Percentiles rank a stretch among this genome's conserved stretches.
phyloP scores from a whole-genome alignment of 1,140 invertebrate species.

The Pararge aegeria region DNA sequence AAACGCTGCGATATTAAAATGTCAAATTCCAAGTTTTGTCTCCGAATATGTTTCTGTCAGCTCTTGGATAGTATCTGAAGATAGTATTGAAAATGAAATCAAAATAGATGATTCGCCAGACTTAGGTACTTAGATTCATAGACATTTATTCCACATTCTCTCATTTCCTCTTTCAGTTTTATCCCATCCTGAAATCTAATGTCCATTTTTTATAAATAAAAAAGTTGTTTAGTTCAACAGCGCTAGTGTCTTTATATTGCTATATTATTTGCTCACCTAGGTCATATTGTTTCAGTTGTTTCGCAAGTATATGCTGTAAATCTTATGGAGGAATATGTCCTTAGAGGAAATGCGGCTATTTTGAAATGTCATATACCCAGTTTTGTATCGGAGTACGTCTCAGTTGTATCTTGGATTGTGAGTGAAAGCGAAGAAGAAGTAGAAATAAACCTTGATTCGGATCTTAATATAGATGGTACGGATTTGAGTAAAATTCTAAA shows the following conservation, averaged over 20 bases:
- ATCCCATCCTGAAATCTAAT: not conserved
- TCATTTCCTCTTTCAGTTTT: not conserved
- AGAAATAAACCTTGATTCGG: conserved; percentile 81
- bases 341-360: conserved; percentile 93
- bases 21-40: conserved; percentile 92
- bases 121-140: conserved; percentile 47
- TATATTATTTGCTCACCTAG: conserved; percentile 21
- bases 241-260: conserved; percentile 15
- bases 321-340: conserved; percentile 94
- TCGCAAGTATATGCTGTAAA: conserved; percentile 93
- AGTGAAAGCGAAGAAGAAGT: conserved; percentile 80
- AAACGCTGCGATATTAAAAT: conserved; percentile 93
- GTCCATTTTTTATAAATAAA: not conserved
- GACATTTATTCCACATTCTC: not conserved
- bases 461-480: conserved; percentile 85
- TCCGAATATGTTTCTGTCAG: conserved; percentile 89
- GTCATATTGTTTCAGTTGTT: conserved; percentile 87
- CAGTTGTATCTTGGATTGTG: conserved; percentile 91
- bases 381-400: conserved; percentile 94
- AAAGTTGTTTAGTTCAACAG: not conserved
- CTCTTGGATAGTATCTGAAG: conserved; percentile 85
- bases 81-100: conserved; percentile 73
- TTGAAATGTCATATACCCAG: conserved; percentile 96
- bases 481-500: conserved; percentile 24
- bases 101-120: conserved; percentile 52